Evolutionary conservation across 2,888 invertebrate genomes (phyloP).

Genomic region (Apoda limacodes): DNA sequence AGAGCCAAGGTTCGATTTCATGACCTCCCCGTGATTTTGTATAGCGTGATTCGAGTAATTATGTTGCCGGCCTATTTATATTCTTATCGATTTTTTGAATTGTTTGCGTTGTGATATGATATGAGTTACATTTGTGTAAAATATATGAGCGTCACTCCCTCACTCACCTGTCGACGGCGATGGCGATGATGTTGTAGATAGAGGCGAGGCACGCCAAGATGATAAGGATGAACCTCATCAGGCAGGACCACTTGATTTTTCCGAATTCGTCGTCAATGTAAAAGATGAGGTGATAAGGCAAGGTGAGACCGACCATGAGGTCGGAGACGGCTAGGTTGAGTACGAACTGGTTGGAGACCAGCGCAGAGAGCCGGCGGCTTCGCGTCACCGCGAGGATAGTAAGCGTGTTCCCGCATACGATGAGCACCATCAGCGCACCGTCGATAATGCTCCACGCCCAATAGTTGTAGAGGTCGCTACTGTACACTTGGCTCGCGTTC

Average conservation of each 20-base stretch:
- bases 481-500: slow-evolving; percentile 41
- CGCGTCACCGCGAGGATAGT: slow-evolving; percentile 80
- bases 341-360: slow-evolving; percentile 83
- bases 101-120: background rate
- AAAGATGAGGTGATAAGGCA: slow-evolving; percentile 84
- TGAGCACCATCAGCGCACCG: slow-evolving; percentile 73
- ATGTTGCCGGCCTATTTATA: slow-evolving; percentile 2
- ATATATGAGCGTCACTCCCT: too few species aligned
- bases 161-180: slow-evolving; percentile 78
- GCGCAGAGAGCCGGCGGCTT: slow-evolving; percentile 75
- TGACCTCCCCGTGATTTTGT: background rate
- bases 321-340: slow-evolving; percentile 84
- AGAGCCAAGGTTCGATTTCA: background rate
- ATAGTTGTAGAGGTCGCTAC: slow-evolving; percentile 50
- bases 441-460: slow-evolving; percentile 77
- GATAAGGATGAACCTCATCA: slow-evolving; percentile 79
- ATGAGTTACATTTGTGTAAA: too few species aligned
- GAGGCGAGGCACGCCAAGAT: slow-evolving; percentile 83
- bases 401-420: slow-evolving; percentile 79
- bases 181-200: slow-evolving; percentile 81
- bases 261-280: slow-evolving; percentile 74
- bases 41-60: background rate
- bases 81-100: slow-evolving; percentile 3
- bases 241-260: slow-evolving; percentile 71
- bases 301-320: slow-evolving; percentile 79